Evolutionary conservation across 1,140 invertebrate genomes (phyloP), one percentile per base, ranked within the genome.

Genomic region (Drosophila kurseongensis): DNA sequence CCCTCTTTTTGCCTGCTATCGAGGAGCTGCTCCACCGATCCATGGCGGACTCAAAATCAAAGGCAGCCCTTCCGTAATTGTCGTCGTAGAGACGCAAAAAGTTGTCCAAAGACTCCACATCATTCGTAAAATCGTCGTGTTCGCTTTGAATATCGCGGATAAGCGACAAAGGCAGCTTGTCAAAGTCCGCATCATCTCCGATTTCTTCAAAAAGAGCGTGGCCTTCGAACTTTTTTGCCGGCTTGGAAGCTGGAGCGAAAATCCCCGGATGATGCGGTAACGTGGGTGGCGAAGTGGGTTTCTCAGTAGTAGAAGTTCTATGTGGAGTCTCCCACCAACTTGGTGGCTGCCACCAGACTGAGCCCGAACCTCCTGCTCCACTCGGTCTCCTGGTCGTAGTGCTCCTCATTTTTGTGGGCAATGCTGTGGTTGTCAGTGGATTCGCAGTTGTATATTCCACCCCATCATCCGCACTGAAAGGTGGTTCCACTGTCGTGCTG

Each of bases 41-140:
- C 90, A 91, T 85, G 14, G 90, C 83, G 5, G 83, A 78, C 29
- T 91, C 90, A 27, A 68, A 62, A 41, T 90, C 90, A 51, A 91
- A 89, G 3, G 86, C 84, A 1, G 90, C 90, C 14, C 90, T 69
- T 6, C 86, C 91, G 54, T 91, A 92, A 35, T 91, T 92, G 42
- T 92, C 92, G 72, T 92, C 92, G 36, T 92, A 92, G 13, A 92
- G 75, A 4, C 88, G 86, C 56, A 92, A 44, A 48, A 92, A 92
- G 44, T 92, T 92, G 59, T 92, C 90, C 48, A 92, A 59, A 9
- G 91, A 91, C 32, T 92, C 92, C 0, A 88, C 90, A 66, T 92
- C 92, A 18, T 88, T 90, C 1, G 90, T 82, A 8, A 91, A 91
- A 67, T 92, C 91, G 62, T 86, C 78, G 42, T 86, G 80, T 29